phyloP scores from a whole-genome alignment of 1,140 invertebrate species.

The Bombus cullumanus region DNA sequence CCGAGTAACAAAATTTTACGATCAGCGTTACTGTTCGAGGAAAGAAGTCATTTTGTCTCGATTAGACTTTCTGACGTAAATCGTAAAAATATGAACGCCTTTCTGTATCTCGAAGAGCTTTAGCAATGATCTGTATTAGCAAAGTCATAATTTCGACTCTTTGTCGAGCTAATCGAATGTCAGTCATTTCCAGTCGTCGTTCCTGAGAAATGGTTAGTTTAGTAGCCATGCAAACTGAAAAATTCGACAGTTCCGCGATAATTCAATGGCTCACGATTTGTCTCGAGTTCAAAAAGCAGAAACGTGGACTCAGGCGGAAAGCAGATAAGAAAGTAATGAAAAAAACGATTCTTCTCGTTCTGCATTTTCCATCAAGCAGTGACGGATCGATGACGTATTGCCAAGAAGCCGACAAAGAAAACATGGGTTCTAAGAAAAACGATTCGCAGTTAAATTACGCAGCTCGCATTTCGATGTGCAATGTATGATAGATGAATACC shows the following conservation, averaged over 20 bases:
- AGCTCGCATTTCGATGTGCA: background rate
- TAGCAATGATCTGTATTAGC: background rate
- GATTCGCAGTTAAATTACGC: background rate
- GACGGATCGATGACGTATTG: background rate
- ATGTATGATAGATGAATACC: too few relatives aligned
- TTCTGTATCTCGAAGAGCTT: too few relatives aligned
- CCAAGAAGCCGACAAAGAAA: background rate
- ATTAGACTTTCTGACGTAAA: too few relatives aligned
- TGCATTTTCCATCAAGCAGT: background rate
- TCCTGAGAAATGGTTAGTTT: constrained; percentile 59
- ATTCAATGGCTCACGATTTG: constrained; percentile 61
- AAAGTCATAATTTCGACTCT: constrained; percentile 1
- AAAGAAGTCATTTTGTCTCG: too few relatives aligned
- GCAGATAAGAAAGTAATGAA: constrained; percentile 39
- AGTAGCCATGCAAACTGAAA: constrained; percentile 41
- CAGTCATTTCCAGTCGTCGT: constrained; percentile 48
- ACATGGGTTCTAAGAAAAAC: too few relatives aligned
- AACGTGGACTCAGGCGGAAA: constrained; percentile 42
- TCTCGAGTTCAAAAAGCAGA: constrained; percentile 56
- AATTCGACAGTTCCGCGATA: constrained; percentile 52
- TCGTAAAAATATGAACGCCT: too few relatives aligned
- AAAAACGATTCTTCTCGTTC: background rate
- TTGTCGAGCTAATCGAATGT: constrained; percentile 50
- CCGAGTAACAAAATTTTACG: too few relatives aligned
- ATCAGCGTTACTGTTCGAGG: too few relatives aligned